Evolutionary conservation across 2,113 vertebrate genomes (phyloP).

Genomic region (Puntigrus tetrazona): DNA sequence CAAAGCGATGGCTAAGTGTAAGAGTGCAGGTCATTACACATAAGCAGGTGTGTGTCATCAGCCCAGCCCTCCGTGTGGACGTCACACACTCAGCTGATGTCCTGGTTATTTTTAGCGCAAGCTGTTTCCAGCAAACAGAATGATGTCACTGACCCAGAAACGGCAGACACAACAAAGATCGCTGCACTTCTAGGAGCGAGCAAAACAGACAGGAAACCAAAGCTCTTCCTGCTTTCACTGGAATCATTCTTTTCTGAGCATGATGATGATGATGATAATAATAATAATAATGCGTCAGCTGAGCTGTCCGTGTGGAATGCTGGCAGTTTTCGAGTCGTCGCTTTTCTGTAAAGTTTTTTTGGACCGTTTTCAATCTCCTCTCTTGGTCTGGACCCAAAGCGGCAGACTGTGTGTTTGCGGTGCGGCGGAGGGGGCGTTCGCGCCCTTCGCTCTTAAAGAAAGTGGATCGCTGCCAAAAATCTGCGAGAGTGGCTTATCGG

Average conservation of each 20-base stretch:
- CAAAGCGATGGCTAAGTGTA: neutral
- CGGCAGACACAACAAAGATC: conserved; percentile 35
- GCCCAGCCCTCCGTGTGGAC: conserved; percentile 1
- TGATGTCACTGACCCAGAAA: conserved; percentile 50
- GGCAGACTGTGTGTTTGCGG: conserved; percentile 25
- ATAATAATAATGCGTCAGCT: neutral
- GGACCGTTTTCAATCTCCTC: neutral
- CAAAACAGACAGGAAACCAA: neutral
- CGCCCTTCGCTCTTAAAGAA: neutral
- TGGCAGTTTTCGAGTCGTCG: neutral
- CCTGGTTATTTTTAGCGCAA: conserved; percentile 46
- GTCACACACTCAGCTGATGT: conserved; percentile 9
- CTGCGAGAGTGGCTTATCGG: conserved; percentile 8
- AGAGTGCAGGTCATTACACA: neutral
- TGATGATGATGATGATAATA: too few relatives aligned
- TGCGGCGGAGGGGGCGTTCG: neutral
- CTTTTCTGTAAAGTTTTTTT: neutral
- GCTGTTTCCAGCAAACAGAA: conserved; percentile 21
- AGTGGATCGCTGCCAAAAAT: conserved; percentile 22
- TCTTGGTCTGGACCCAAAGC: conserved; percentile 10
- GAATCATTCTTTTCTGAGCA: neutral
- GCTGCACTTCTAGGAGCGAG: conserved; percentile 21
- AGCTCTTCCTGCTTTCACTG: conserved; percentile 10
- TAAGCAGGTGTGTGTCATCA: conserved; percentile 30
- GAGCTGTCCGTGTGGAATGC: neutral